Base-by-base conservation (phyloP, 2,113 vertebrate genomes). In the Sylvia atricapilla region DNA sequence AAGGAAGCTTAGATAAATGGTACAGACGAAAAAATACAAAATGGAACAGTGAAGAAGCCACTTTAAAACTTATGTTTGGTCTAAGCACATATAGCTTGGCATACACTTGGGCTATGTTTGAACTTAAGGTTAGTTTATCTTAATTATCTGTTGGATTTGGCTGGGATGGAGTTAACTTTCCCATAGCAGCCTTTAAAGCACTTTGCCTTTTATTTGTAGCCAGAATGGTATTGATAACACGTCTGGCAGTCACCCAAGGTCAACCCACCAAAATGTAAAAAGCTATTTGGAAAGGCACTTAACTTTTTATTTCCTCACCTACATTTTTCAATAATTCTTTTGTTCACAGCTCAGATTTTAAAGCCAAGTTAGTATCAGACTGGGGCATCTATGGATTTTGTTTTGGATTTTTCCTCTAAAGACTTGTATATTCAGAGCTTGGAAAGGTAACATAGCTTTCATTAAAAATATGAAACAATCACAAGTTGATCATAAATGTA, bases 261-360 rank as follows among this genome's bases (percentile, higher is more conserved):
- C 53, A 89, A 69, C 30, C 25, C 37, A 50, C 44, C 64, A 60
- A 9, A 64, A 73, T 20, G 44, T 30, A 75, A 63, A 88, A 94
- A 79, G 16, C 13, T 94, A 21, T 82, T 55, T 79, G 35, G 43
- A 87, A 91, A 87, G 7, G 7, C 58, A 69, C 58, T 87, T 87
- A 63, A 58, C 20, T 70, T 94, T 82, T 62, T 81, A 64, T 94
- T 94, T 93, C 50, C 31, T 88, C 69, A 73, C 18, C 21, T 89
- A 63, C 22, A 64, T 75, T 87, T 93, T 88, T 82, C 58, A 86
- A 41, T 79, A 76, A 90, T 87, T 93, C 15, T 90, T 94, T 93
- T 89, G 43, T 92, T 87, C 53, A 63, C 41, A 67, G 35, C 20
- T 91, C 33, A 75, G 33, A 53, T 18, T 76, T 89, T 94, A 74